Evolutionary conservation across 2,888 invertebrate genomes (phyloP), one percentile per base, ranked within the genome.

Genomic region (Cerastis rubricosa): DNA sequence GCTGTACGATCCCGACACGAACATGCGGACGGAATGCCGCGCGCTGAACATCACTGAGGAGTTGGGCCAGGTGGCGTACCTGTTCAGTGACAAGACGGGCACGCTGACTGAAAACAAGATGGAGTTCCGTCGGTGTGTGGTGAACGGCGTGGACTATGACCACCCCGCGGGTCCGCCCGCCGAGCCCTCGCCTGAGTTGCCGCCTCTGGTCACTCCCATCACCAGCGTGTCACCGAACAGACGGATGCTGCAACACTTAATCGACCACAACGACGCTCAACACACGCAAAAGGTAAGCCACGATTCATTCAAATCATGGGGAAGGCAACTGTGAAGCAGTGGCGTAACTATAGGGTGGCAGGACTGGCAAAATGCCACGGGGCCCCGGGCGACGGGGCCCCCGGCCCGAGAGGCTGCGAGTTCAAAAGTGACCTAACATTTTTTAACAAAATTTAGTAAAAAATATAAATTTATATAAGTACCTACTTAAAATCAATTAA

Each of bases 71-170:
- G 97, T 98, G 86, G 93, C 93, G 84, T 99, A 99, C 91, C 97
- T 99, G 85, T 99, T 99, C 95, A 99, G 99, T 17, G 99, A 99
- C 94, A 99, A 99, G 96, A 99, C 99, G 1, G 99, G 99, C 11
- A 99, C 99, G 3, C 96, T 99, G 76, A 99, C 99, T 0, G 99
- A 99, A 95, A 99, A 99, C 94, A 98, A 99, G 94, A 99, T 99
- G 99, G 97, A 99, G 91, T 99, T 99, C 95, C 97, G 99, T 76
- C 97, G 98, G 69, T 99, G 99, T 92, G 98, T 98, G 5, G 98
- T 99, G 45, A 98, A 98, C 43, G 99, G 99, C 0, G 97, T 98
- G 61, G 99, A 99, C 94, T 99, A 99, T 92, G 98, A 98, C 91
- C 99, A 99, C 93, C 97, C 98, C 1, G 97, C 98, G 12, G 98